Percentiles rank a stretch among this genome's conserved stretches.
Evolutionary conservation across 2,888 invertebrate genomes (phyloP).

Genomic region (Meloe dianella): DNA sequence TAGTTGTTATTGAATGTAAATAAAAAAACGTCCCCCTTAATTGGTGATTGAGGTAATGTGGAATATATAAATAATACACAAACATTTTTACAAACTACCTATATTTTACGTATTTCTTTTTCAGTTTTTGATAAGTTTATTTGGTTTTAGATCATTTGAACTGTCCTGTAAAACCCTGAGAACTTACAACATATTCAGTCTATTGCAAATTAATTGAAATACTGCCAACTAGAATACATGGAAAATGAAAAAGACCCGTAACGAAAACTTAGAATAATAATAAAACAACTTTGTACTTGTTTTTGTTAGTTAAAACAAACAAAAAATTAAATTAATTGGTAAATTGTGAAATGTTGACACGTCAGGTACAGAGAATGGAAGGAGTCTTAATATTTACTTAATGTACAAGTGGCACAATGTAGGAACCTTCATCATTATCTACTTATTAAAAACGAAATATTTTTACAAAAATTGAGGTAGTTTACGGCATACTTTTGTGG

Average conservation of each 20-base stretch:
- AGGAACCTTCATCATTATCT: conserved; percentile 45
- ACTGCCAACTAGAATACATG: conserved; percentile 29
- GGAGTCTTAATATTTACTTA: conserved; percentile 34
- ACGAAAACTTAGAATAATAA: background rate
- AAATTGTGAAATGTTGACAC: conserved; percentile 28
- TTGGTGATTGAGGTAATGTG: background rate
- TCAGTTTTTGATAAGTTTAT: conserved; percentile 41
- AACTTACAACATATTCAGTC: conserved; percentile 52
- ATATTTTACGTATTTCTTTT: conserved; percentile 42
- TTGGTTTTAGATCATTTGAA: conserved; percentile 43
- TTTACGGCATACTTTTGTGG: conserved; percentile 33
- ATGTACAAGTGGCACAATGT: conserved; percentile 47
- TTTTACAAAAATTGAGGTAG: conserved; percentile 50
- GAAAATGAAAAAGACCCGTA: background rate
- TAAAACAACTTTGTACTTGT: background rate
- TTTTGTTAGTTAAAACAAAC: background rate
- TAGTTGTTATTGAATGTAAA: no score
- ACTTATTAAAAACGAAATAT: conserved; percentile 39
- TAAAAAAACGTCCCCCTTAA: no score
- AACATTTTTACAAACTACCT: conserved; percentile 44
- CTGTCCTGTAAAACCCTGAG: conserved; percentile 50
- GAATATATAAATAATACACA: conserved; percentile 21
- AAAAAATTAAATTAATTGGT: no score
- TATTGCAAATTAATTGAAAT: conserved; percentile 43
- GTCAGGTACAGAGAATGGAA: conserved; percentile 48